Conservation (phyloP, 2,888 invertebrate genomes). For the Lutraria lutraria region DNA sequence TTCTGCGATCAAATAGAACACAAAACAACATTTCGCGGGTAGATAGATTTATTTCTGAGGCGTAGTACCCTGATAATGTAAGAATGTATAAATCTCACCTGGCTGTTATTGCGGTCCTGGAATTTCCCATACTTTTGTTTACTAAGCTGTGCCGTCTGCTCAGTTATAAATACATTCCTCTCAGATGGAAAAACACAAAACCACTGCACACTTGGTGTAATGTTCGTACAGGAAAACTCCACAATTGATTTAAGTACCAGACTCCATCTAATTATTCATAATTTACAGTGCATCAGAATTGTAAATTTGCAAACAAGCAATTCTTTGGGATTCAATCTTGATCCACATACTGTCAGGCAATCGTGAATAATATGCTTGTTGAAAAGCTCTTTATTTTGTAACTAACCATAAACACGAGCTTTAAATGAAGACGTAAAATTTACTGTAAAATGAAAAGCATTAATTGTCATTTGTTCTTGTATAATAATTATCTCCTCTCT, state of each 20-base stretch:
- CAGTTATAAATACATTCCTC: constrained; percentile 6
- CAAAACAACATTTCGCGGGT: not conserved
- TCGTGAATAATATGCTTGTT: not conserved
- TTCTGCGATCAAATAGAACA: not conserved
- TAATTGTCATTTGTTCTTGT: not conserved
- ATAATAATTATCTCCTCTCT: too few species aligned
- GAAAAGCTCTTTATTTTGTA: too few species aligned
- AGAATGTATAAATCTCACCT: constrained; percentile 24
- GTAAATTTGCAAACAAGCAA: not conserved
- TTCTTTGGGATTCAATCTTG: not conserved
- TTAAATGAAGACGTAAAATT: not conserved
- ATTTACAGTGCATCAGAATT: not conserved
- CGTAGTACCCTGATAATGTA: not conserved
- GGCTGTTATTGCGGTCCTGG: not conserved
- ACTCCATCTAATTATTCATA: not conserved
- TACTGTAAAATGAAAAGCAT: not conserved
- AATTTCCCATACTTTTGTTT: constrained; percentile 25
- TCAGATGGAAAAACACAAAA: not conserved
- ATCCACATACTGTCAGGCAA: not conserved
- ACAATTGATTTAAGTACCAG: not conserved
- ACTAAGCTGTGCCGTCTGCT: constrained; percentile 7
- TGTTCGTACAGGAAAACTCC: not conserved
- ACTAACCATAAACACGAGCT: too few species aligned
- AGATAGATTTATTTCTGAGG: not conserved
- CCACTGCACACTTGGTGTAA: not conserved